A percentile compares a stretch with the other conserved stretches of the same genome.
Evolutionary conservation across 2,797 vertebrate species (phyloP).

Genomic region (Pteropus rufus): DNA sequence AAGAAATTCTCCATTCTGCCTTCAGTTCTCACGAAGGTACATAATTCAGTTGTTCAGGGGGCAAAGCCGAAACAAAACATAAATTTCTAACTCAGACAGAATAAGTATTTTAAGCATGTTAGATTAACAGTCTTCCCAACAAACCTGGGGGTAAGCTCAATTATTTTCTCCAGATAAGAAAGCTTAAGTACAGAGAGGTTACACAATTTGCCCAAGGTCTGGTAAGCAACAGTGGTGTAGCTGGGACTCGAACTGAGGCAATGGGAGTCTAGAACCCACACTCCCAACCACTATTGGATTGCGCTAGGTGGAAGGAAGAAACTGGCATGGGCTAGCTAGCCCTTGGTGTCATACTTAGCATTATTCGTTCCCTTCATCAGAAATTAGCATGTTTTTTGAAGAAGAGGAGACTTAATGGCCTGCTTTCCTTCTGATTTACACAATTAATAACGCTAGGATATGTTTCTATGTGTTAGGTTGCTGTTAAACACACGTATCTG

Average conservation of each 20-base stretch:
- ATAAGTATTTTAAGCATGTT: neutral
- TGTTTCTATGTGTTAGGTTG: neutral
- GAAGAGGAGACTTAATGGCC: neutral
- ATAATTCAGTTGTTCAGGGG: neutral
- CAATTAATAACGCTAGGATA: neutral
- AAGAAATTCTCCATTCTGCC: neutral
- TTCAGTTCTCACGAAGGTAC: neutral
- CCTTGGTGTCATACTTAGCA: neutral
- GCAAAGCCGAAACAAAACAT: neutral
- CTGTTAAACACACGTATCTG: neutral
- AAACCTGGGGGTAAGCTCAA: neutral
- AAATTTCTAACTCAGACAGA: neutral
- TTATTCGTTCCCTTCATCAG: neutral
- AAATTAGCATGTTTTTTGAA: neutral
- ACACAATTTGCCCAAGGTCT: neutral
- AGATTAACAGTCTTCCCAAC: neutral
- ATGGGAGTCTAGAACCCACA: neutral
- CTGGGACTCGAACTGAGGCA: neutral
- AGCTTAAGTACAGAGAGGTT: neutral
- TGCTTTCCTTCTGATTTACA: neutral
- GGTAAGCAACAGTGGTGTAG: neutral
- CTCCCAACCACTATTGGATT: too few species aligned
- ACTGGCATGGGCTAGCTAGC: neutral
- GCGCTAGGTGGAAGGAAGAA: neutral
- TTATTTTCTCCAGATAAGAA: conserved; percentile 1